A percentile compares a stretch with the other conserved stretches of the same genome.
phyloP scores from a whole-genome alignment of 2,113 vertebrate species.

The Smithornis capensis region DNA sequence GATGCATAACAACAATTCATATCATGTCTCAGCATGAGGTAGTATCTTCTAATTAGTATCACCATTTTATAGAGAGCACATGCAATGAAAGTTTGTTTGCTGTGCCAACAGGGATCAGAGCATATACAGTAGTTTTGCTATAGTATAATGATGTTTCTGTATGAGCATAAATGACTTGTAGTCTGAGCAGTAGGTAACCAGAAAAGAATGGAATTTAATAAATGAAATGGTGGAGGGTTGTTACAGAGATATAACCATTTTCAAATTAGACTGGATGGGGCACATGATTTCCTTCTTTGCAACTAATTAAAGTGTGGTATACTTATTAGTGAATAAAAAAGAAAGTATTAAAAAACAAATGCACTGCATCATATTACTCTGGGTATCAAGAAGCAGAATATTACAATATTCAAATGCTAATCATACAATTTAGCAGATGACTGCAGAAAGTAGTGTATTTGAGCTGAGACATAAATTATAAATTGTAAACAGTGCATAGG shows the following conservation, averaged over 20 bases:
- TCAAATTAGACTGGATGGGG: slow-evolving; percentile 61
- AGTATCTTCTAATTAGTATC: slow-evolving; percentile 82
- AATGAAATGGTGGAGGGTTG: slow-evolving; percentile 58
- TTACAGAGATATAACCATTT: slow-evolving; percentile 59
- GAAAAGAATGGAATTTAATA: slow-evolving; percentile 68
- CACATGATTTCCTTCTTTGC: slow-evolving; percentile 51
- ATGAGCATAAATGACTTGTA: slow-evolving; percentile 46
- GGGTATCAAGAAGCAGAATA: slow-evolving; percentile 57
- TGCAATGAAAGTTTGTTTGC: slow-evolving; percentile 77
- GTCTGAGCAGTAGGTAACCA: slow-evolving; percentile 73
- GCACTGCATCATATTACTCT: slow-evolving; percentile 46
- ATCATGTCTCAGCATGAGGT: slow-evolving; percentile 79
- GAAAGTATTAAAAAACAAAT: slow-evolving; percentile 58
- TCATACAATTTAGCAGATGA: slow-evolving; percentile 91
- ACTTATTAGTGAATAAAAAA: slow-evolving; percentile 61
- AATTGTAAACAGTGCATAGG: slow-evolving; percentile 89
- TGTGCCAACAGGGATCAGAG: slow-evolving; percentile 71
- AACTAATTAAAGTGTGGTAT: slow-evolving; percentile 65
- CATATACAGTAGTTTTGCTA: slow-evolving; percentile 40
- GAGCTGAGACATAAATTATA: slow-evolving; percentile 92
- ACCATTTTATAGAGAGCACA: slow-evolving; percentile 76
- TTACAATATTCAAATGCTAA: slow-evolving; percentile 80
- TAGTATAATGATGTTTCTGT: slow-evolving; percentile 38
- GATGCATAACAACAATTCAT: slow-evolving; percentile 77
- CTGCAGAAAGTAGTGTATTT: slow-evolving; percentile 87